Percentiles rank a stretch among this genome's conserved stretches.
phyloP scores from a whole-genome alignment of 2,113 vertebrate genomes.

The Pomatorhinus ruficollis region DNA sequence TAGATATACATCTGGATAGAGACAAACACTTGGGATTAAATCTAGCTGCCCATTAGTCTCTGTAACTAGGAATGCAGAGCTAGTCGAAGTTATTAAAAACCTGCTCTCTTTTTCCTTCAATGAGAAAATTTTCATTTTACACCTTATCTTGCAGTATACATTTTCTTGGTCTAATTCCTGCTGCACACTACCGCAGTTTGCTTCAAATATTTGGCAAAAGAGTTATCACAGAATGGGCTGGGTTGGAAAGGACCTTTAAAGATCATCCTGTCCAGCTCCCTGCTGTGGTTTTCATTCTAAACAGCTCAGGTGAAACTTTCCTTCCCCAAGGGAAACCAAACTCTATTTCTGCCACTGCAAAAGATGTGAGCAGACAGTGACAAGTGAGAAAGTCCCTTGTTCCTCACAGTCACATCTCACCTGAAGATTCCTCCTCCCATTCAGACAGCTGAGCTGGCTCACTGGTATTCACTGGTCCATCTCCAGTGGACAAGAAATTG shows the following conservation, averaged over 20 bases:
- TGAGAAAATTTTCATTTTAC: neutral
- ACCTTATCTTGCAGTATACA: neutral
- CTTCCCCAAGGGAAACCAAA: neutral
- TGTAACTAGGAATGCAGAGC: neutral
- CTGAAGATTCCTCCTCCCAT: neutral
- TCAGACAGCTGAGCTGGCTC: neutral
- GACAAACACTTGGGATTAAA: neutral
- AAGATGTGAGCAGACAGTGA: rapidly evolving
- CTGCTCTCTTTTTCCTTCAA: neutral
- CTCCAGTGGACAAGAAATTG: neutral
- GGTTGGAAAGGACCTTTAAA: neutral
- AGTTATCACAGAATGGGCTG: neutral
- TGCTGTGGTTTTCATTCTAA: neutral
- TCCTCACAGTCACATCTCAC: neutral
- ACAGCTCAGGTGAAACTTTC: neutral
- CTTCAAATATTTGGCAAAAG: neutral
- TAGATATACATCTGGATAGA: neutral
- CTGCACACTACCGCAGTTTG: neutral
- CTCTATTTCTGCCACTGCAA: neutral
- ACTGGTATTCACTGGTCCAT: neutral
- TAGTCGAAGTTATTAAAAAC: neutral
- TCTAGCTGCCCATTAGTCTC: neutral
- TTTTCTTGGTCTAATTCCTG: neutral
- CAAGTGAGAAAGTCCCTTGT: neutral
- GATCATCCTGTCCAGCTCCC: neutral